Evolutionary conservation across 2,888 invertebrate species (phyloP).

Genomic region (Athalia rosae): DNA sequence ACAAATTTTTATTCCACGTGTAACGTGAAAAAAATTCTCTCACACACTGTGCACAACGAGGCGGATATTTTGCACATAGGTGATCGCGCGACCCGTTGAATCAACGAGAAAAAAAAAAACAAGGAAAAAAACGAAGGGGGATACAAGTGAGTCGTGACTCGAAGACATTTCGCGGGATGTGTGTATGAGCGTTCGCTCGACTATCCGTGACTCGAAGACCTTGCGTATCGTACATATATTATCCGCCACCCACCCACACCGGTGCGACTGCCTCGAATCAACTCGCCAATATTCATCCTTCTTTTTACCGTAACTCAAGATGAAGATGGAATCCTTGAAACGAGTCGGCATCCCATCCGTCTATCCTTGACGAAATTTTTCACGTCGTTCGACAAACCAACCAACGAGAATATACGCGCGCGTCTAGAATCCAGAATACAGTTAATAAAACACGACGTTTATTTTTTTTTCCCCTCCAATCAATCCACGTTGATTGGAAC

Average conservation of each 20-base stretch:
- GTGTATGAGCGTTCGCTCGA: slow-evolving; percentile 27
- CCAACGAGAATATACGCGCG: neutral
- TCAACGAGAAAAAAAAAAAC: too few relatives aligned
- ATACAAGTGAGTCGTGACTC: neutral
- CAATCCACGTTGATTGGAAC: neutral
- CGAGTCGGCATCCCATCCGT: too few relatives aligned
- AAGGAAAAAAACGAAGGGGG: neutral
- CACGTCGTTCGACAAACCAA: too few relatives aligned
- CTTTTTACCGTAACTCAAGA: neutral
- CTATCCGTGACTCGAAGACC: slow-evolving; percentile 34
- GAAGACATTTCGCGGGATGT: neutral
- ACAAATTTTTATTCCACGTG: too few relatives aligned
- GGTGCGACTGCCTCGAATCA: neutral
- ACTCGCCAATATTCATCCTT: neutral
- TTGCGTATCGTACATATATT: neutral
- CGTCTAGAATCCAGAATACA: neutral
- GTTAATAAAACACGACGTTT: neutral
- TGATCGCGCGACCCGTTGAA: too few relatives aligned
- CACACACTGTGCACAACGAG: too few relatives aligned
- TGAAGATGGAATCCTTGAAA: neutral
- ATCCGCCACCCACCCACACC: slow-evolving; percentile 6
- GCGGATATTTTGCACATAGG: neutral
- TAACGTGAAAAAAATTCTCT: too few relatives aligned
- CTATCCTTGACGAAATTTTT: too few relatives aligned
- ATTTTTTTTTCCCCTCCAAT: neutral